Conservation (phyloP, 2,113 vertebrate species). For the Malurus alboscapulatus region DNA sequence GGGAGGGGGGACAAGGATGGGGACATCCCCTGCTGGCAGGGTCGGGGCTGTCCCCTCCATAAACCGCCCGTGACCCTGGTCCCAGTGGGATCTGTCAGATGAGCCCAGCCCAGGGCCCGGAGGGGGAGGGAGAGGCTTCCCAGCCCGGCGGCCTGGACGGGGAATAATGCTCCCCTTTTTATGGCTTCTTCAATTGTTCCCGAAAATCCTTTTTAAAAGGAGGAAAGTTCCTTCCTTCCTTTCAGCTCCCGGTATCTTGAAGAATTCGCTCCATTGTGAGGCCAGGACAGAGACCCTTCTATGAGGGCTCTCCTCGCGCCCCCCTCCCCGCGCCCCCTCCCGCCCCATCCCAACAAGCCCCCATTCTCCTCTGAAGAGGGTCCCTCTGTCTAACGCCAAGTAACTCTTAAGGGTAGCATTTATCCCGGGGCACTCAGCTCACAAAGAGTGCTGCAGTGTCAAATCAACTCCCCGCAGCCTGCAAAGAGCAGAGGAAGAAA, state of each 20-base stretch:
- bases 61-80: rapidly evolving
- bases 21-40: not conserved
- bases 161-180: constrained; percentile 56
- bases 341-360: constrained; percentile 88
- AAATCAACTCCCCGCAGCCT: constrained; percentile 89
- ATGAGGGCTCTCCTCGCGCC: constrained; percentile 72
- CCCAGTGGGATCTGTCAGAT: rapidly evolving
- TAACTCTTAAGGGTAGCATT: constrained; percentile 91
- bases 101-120: not conserved
- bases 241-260: constrained; percentile 73
- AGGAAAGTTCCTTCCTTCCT: constrained; percentile 60
- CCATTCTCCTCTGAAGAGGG: constrained; percentile 96
- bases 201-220: constrained; percentile 57
- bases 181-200: constrained; percentile 64
- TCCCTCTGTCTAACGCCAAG: constrained; percentile 92
- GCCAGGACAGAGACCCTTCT: constrained; percentile 88
- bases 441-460: constrained; percentile 92
- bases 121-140: not conserved
- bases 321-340: constrained; percentile 64
- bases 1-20: not conserved
- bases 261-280: constrained; percentile 83
- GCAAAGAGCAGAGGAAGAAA: constrained; percentile 63
- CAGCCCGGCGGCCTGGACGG: constrained; percentile 12
- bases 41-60: rapidly evolving
- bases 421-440: constrained; percentile 87